Conservation (phyloP, 2,888 invertebrate genomes). For the Hemithea aestivaria region DNA sequence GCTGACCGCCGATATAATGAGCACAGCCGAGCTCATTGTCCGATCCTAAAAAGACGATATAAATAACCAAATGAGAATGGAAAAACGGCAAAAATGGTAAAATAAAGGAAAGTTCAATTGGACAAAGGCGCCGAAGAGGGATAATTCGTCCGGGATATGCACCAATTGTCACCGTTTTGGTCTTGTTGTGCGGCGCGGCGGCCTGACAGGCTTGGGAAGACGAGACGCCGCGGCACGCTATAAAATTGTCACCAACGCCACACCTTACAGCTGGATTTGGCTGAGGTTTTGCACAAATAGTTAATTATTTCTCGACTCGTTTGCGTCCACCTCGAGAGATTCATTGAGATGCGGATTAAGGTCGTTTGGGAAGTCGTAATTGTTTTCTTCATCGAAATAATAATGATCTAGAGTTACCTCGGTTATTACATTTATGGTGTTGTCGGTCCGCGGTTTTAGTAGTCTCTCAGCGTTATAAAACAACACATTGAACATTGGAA, state of each 20-base stretch:
- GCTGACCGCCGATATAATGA: constrained; percentile 74
- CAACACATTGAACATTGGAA: too few species aligned
- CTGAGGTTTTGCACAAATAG: constrained; percentile 25
- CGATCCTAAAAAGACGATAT: constrained; percentile 69
- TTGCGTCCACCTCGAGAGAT: constrained; percentile 15
- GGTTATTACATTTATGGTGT: too few species aligned
- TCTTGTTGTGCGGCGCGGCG: constrained; percentile 56
- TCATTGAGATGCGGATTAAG: constrained; percentile 16
- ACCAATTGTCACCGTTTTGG: constrained; percentile 76
- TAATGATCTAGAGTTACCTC: constrained; percentile 4
- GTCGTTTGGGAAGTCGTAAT: constrained; percentile 17
- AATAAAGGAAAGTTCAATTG: constrained; percentile 74
- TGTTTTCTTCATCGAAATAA: constrained; percentile 18
- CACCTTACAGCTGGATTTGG: constrained; percentile 20
- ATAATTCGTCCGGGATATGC: constrained; percentile 77
- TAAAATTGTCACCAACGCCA: constrained; percentile 60
- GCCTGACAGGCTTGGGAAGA: constrained; percentile 53
- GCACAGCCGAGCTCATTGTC: constrained; percentile 53
- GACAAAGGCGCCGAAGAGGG: constrained; percentile 76
- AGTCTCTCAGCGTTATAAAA: too few species aligned
- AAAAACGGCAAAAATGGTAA: constrained; percentile 75
- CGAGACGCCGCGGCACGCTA: constrained; percentile 42
- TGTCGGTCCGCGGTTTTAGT: too few species aligned
- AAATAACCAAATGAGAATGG: constrained; percentile 79
- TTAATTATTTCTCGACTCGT: constrained; percentile 26